Conservation (phyloP, 2,113 vertebrate species). For the Eolophus roseicapilla region DNA sequence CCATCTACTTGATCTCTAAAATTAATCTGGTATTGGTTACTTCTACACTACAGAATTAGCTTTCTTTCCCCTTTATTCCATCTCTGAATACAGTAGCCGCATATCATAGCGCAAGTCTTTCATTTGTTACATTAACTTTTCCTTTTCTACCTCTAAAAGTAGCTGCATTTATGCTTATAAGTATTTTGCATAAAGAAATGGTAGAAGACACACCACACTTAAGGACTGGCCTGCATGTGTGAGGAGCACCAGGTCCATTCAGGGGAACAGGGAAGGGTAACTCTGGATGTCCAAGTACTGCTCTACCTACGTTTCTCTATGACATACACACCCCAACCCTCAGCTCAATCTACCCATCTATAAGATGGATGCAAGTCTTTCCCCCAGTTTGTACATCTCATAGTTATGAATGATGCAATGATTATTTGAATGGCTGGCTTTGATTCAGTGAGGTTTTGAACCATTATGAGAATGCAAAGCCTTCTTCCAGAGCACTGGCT, state of each 20-base stretch:
- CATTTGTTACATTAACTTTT: neutral
- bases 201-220: neutral
- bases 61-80: neutral
- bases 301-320: neutral
- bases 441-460: neutral
- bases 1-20: neutral
- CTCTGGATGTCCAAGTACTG: neutral
- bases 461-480: neutral
- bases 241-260: neutral
- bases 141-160: neutral
- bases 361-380: fast-evolving
- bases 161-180: neutral
- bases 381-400: neutral
- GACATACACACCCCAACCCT: neutral
- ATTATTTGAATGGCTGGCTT: neutral
- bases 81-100: neutral
- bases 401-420: fast-evolving
- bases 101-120: neutral
- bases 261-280: neutral
- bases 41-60: neutral
- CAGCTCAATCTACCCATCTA: neutral
- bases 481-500: neutral
- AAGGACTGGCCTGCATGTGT: neutral
- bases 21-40: neutral
- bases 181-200: neutral